Evolutionary conservation across 2,888 invertebrate species (phyloP).

Genomic region (Asteroscopus sphinx): DNA sequence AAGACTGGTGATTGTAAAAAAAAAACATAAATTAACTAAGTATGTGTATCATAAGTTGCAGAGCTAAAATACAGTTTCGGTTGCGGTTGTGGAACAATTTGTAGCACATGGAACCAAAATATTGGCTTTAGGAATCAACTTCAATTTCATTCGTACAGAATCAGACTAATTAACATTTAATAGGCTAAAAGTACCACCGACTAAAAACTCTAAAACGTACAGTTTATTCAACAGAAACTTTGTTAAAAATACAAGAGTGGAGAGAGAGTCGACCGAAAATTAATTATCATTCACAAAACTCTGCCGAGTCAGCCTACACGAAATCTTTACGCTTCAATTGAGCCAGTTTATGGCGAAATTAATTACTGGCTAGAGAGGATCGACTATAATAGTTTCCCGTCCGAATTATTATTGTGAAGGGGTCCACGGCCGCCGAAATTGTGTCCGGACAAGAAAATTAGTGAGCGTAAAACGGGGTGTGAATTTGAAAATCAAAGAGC

Average conservation of each 20-base stretch:
- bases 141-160: conserved; percentile 12
- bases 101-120: too few relatives aligned
- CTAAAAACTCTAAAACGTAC: conserved; percentile 53
- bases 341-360: conserved; percentile 88
- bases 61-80: too few relatives aligned
- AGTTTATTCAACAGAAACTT: conserved; percentile 65
- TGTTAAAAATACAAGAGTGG: conserved; percentile 76
- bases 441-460: conserved; percentile 90
- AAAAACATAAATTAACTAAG: too few relatives aligned
- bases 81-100: too few relatives aligned
- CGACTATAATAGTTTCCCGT: conserved; percentile 88
- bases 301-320: conserved; percentile 80
- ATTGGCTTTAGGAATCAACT: not conserved
- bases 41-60: too few relatives aligned
- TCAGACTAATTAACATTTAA: conserved; percentile 29
- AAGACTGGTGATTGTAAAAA: too few relatives aligned
- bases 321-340: conserved; percentile 89
- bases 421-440: conserved; percentile 77
- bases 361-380: conserved; percentile 88
- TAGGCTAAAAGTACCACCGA: conserved; percentile 28
- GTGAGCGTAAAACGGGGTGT: conserved; percentile 89
- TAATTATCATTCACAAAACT: conserved; percentile 84
- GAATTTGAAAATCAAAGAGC: conserved; percentile 88
- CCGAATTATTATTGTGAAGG: conserved; percentile 88
- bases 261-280: conserved; percentile 71